Conservation (phyloP, 2,797 vertebrate genomes). For the Leontocebus nigricollis region DNA sequence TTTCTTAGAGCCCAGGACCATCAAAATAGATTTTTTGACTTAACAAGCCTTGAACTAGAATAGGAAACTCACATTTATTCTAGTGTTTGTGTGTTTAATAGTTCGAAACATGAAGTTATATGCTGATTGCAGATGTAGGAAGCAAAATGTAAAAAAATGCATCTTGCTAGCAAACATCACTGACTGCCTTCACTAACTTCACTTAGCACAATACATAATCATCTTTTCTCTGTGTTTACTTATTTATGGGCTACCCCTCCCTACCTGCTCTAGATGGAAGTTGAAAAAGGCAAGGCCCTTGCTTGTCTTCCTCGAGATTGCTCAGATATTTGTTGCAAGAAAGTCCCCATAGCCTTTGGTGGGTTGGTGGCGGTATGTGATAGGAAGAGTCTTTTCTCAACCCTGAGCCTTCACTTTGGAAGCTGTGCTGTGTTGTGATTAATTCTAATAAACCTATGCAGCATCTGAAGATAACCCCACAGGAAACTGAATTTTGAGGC, state of each 20-base stretch:
- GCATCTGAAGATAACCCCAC: conserved; percentile 27
- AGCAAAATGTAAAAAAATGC: conserved; percentile 13
- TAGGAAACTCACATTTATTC: conserved; percentile 13
- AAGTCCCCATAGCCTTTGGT: background rate
- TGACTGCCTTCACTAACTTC: background rate
- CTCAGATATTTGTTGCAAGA: background rate
- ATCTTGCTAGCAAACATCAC: background rate
- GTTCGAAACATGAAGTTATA: background rate
- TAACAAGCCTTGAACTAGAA: background rate
- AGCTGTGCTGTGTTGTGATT: background rate
- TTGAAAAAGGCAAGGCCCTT: background rate
- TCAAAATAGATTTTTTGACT: conserved; percentile 36
- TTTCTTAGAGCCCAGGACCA: conserved; percentile 3
- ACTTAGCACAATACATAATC: background rate
- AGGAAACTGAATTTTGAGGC: conserved; percentile 46
- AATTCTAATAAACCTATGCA: background rate
- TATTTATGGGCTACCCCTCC: background rate
- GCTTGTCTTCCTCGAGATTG: background rate
- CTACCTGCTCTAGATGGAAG: background rate
- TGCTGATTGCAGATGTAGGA: conserved; percentile 15
- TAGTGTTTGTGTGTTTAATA: background rate
- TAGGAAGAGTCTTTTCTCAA: background rate
- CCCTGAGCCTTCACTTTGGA: background rate
- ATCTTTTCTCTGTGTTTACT: conserved; percentile 7
- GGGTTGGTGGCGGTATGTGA: background rate